Percentiles rank a stretch among this genome's conserved stretches.
These are phyloP conservation scores for Toxotes jaculatrix DNA, from an alignment of 2,113 vertebrate genomes.

Conservation along the genomic window DNA sequence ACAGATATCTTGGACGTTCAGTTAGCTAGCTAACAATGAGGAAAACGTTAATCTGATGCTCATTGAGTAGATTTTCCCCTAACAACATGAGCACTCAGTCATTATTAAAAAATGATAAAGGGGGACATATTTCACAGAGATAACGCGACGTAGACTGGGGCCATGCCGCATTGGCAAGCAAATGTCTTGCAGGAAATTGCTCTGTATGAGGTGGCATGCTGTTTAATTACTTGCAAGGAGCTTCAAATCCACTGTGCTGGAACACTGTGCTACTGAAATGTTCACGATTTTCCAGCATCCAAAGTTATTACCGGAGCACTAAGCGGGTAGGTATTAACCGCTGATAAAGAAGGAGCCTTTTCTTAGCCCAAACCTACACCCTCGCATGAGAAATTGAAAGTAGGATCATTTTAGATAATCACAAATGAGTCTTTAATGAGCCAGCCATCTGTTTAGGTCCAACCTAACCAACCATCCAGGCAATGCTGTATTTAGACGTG, in stretches of 20 bases:
- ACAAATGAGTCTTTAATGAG: constrained; percentile 71
- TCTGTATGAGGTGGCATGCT: constrained; percentile 78
- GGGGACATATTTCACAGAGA: constrained; percentile 80
- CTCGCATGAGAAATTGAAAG: constrained; percentile 64
- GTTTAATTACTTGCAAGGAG: constrained; percentile 81
- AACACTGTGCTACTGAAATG: constrained; percentile 64
- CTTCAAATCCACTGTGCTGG: constrained; percentile 73
- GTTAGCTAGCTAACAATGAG: constrained; percentile 68
- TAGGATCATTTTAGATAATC: constrained; percentile 72
- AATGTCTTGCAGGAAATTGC: constrained; percentile 78
- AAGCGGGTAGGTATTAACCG: constrained; percentile 70
- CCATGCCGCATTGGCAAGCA: constrained; percentile 61
- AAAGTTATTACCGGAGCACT: constrained; percentile 76
- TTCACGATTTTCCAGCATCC: constrained; percentile 58
- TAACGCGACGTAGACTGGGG: constrained; percentile 69
- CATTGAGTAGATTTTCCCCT: constrained; percentile 68
- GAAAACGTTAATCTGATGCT: constrained; percentile 72
- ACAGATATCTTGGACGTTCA: constrained; percentile 65
- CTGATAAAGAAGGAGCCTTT: constrained; percentile 63
- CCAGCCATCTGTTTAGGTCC: constrained; percentile 64
- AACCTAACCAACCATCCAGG: constrained; percentile 35
- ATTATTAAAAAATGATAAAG: constrained; percentile 82
- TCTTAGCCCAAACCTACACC: constrained; percentile 63
- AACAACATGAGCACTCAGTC: constrained; percentile 77
- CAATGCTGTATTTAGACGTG: constrained; percentile 22